Evolutionary conservation across 2,888 invertebrate species (phyloP), one percentile per base, ranked within the genome.

Genomic region (Oxycera nigricornis): DNA sequence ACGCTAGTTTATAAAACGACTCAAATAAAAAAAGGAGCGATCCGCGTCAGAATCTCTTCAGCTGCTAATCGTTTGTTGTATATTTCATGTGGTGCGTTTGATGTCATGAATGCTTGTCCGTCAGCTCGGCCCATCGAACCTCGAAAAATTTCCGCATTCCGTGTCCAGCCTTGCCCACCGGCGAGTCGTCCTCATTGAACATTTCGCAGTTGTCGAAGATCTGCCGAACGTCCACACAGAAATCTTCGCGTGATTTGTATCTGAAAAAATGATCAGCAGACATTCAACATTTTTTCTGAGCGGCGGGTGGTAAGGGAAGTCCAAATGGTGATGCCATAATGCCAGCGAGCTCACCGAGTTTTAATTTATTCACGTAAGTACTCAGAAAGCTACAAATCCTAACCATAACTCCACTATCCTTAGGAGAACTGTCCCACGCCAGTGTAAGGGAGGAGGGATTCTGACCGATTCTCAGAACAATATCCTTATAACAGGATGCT

Each of bases 201-300:
- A 94, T 94, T 84, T 97, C 96, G 86, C 98, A 98, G 87, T 98
- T 98, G 86, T 94, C 93, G 88, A 98, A 98, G 82, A 98, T 97
- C 79, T 96, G 92, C 7, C 96, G 90, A 22, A 96, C 93, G 87
- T 98, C 98, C 1, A 91, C 88, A 75, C 94, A 94, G 87, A 98
- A 98, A 79, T 97, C 97, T 77, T 95, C 96, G 77, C 92, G 91
- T 77, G 91, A 91, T 87, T 96, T 97, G 87, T 98, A 98, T 79
- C 97, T 97, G 87, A 76, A 82, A 82, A 73, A 9, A 24, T 41
- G 74, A 76, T 67, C 35, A 74, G 52, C 28, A 67, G 35, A 74
- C 39, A 73, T 55, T 3, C 24, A 22, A 55, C 9, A 50, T 50
- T 55, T 22, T n/a, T n/a, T n/a, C n/a, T n/a, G n/a, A n/a, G n/a